Conservation (phyloP, 2,113 vertebrate species). For the Raja brachyura region DNA sequence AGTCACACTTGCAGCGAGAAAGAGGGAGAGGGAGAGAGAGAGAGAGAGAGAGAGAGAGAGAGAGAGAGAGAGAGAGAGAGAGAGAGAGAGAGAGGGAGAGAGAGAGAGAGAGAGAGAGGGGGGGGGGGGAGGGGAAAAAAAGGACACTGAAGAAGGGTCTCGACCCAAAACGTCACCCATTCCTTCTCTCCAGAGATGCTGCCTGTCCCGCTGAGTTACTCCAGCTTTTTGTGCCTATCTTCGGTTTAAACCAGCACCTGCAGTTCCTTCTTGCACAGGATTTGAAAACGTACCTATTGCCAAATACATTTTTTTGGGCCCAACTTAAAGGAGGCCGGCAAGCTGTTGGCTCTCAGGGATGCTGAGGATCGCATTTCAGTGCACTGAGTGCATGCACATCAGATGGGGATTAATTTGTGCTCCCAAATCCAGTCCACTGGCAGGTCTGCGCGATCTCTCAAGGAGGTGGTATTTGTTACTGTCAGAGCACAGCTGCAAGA, state of each 20-base stretch:
- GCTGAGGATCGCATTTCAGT: background rate
- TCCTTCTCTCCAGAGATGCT: too few species aligned
- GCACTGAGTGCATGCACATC: slow-evolving; percentile 8
- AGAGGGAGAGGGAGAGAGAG: background rate
- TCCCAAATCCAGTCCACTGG: background rate
- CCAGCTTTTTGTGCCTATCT: too few species aligned
- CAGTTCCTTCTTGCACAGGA: background rate
- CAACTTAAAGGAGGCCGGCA: background rate
- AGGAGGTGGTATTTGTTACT: slow-evolving; percentile 12
- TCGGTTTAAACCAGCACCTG: too few species aligned
- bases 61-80: too few species aligned
- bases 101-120: too few species aligned
- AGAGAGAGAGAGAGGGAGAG: too few species aligned
- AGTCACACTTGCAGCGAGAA: slow-evolving; percentile 41
- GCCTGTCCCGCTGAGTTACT: too few species aligned
- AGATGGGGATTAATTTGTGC: slow-evolving; percentile 26
- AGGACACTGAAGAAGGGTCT: too few species aligned
- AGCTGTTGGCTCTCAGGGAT: background rate
- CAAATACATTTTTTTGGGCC: background rate
- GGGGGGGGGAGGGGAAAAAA: too few species aligned
- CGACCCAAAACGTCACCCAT: too few species aligned
- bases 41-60: too few species aligned
- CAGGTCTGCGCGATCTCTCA: background rate
- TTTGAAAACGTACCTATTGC: background rate
- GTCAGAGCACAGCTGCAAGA: background rate